These are phyloP conservation scores for Portunus trituberculatus DNA, from an alignment of 1,140 invertebrate genomes.

Conservation along the genomic window DNA sequence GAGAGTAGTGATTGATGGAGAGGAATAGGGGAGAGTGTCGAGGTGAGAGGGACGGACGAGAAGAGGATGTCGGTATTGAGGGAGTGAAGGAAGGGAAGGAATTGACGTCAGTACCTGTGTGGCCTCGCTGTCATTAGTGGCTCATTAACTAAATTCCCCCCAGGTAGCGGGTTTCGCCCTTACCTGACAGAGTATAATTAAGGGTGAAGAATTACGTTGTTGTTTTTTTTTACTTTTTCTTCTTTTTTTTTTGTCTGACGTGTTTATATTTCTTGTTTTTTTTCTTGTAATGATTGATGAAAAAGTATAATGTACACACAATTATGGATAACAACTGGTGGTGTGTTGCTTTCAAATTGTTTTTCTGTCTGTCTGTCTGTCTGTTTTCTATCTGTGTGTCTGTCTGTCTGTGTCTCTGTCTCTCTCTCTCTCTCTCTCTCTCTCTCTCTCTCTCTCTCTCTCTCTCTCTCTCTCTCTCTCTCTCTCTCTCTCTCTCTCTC, in stretches of 20 bases:
- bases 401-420: not conserved
- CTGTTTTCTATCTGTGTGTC: no score
- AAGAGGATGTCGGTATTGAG: no score
- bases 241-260: not conserved
- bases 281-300: no score
- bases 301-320: no score
- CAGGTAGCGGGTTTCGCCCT: not conserved
- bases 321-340: no score
- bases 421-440: constrained; percentile 11
- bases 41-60: no score
- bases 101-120: not conserved
- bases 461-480: not conserved
- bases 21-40: no score
- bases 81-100: not conserved
- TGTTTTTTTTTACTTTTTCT: not conserved
- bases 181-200: not conserved
- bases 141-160: not conserved
- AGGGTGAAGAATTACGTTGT: not conserved
- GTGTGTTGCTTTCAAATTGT: no score
- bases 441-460: constrained; percentile 11
- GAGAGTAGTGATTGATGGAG: not conserved
- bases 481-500: constrained; percentile 11
- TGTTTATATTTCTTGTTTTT: not conserved
- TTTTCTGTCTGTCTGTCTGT: no score
- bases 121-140: not conserved